Evolutionary conservation across 2,797 vertebrate species (phyloP).

Genomic region (Merluccius polli): DNA sequence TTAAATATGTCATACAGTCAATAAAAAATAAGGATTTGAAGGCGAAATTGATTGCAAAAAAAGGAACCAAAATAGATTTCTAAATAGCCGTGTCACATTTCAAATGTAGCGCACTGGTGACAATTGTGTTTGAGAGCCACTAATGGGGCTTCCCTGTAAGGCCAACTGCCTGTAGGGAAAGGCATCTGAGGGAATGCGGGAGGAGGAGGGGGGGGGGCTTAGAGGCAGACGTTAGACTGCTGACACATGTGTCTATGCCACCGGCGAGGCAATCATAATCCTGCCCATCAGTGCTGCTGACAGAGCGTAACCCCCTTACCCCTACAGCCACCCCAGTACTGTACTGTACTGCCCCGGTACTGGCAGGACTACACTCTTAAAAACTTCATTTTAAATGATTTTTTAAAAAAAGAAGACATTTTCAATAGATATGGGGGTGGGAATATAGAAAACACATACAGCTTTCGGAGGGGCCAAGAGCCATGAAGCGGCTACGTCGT

Average conservation of each 20-base stretch:
- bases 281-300: conserved; percentile 63
- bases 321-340: background rate
- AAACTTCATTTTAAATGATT: background rate
- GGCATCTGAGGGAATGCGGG: conserved; percentile 40
- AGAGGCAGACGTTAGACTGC: conserved; percentile 54
- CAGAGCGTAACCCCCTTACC: conserved; percentile 35
- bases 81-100: background rate
- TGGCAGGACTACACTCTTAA: background rate
- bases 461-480: background rate
- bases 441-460: background rate
- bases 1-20: background rate
- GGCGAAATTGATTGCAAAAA: background rate
- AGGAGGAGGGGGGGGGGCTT: conserved; percentile 15
- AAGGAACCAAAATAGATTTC: background rate
- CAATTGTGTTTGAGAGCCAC: conserved; percentile 37
- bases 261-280: conserved; percentile 63
- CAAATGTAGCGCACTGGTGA: conserved; percentile 55
- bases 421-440: background rate
- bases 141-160: conserved; percentile 23
- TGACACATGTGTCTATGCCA: conserved; percentile 61
- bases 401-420: background rate
- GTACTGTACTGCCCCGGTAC: background rate
- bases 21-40: background rate
- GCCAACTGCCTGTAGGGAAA: conserved; percentile 29
- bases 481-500: background rate